phyloP scores from a whole-genome alignment of 2,797 vertebrate genomes.

The Ispidina picta region DNA sequence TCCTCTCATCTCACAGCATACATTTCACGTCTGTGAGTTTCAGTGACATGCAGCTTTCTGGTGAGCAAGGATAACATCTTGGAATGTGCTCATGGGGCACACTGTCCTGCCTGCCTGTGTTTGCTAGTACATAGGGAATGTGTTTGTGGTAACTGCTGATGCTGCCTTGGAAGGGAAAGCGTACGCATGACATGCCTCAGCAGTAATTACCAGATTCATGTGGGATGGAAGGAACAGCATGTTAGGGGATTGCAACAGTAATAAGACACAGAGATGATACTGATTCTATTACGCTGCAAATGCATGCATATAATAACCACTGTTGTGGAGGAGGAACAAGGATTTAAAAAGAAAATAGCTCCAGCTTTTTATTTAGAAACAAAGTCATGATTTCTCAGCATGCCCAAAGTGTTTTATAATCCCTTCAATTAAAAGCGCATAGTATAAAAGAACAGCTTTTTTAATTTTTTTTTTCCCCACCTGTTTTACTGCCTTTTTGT shows the following conservation, averaged over 20 bases:
- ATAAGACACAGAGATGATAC: conserved; percentile 63
- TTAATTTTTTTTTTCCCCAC: neutral
- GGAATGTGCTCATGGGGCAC: neutral
- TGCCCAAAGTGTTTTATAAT: conserved; percentile 54
- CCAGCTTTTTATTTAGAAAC: conserved; percentile 62
- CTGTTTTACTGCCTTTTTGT: conserved; percentile 19
- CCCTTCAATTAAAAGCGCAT: conserved; percentile 28
- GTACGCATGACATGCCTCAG: conserved; percentile 31
- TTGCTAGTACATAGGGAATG: neutral
- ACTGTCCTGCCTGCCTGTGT: neutral
- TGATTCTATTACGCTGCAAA: conserved; percentile 59
- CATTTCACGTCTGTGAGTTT: neutral
- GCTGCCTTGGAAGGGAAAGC: conserved; percentile 1
- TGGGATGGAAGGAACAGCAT: conserved; percentile 63
- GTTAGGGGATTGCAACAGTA: conserved; percentile 65
- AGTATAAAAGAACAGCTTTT: neutral
- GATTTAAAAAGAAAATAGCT: conserved; percentile 14
- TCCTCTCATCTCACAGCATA: neutral
- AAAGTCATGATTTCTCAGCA: conserved; percentile 46
- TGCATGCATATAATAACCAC: conserved; percentile 40
- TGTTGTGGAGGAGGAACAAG: conserved; percentile 41
- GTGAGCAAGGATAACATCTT: neutral
- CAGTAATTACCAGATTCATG: conserved; percentile 55
- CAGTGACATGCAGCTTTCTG: neutral
- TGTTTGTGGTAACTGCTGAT: conserved; percentile 18